Conservation (phyloP, 2,797 vertebrate species). For the Takifugu ocellatus region DNA sequence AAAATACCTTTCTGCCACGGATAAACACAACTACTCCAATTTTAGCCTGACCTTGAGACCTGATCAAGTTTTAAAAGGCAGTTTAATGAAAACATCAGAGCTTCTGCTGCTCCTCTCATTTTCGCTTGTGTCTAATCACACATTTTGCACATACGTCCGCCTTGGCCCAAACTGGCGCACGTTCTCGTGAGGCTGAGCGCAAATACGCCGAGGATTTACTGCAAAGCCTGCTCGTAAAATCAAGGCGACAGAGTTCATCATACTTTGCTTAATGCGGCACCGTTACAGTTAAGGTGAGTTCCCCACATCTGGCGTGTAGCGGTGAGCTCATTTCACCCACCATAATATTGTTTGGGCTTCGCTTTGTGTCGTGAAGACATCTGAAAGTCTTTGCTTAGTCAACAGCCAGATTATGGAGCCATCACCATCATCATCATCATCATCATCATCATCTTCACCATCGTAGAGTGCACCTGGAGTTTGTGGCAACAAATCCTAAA, state of each 20-base stretch:
- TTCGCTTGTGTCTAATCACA: too few species aligned
- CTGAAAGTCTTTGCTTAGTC: slow-evolving; percentile 15
- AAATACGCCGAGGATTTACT: slow-evolving; percentile 20
- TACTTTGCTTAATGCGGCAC: slow-evolving; percentile 30
- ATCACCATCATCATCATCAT: neutral
- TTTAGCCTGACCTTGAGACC: too few species aligned
- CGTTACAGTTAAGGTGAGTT: slow-evolving; percentile 32
- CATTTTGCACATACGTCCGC: neutral
- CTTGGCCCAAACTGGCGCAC: neutral
- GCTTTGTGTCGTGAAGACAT: slow-evolving; percentile 14
- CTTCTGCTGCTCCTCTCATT: too few species aligned
- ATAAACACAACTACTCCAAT: too few species aligned
- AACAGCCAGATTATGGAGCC: slow-evolving; percentile 4
- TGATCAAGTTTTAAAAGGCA: too few species aligned
- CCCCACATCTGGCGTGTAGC: slow-evolving; percentile 36
- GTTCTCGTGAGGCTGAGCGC: slow-evolving; percentile 5
- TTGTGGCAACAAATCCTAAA: neutral
- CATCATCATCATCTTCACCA: too few species aligned
- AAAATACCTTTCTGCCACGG: too few species aligned
- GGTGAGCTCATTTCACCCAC: slow-evolving; percentile 39
- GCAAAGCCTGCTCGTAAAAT: slow-evolving; percentile 24
- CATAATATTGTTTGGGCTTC: slow-evolving; percentile 21
- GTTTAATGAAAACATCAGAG: too few species aligned
- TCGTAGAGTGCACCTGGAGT: too few species aligned
- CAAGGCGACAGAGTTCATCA: slow-evolving; percentile 46